Conservation (phyloP, 2,797 vertebrate species). For the Sebastes aleutianus region DNA sequence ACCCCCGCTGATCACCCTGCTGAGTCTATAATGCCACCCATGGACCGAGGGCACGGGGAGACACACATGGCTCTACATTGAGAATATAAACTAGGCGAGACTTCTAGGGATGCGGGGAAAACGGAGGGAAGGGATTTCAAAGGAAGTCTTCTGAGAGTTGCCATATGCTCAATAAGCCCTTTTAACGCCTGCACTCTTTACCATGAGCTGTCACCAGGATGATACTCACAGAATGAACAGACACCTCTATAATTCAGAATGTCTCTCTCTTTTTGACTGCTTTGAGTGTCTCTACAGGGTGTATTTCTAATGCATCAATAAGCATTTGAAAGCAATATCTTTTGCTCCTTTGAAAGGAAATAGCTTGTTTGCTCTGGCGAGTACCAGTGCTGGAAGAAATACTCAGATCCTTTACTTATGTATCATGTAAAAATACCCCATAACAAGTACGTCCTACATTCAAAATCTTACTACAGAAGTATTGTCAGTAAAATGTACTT, state of each 20-base stretch:
- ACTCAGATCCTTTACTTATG: neutral
- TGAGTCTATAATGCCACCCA: constrained; percentile 72
- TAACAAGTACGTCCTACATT: neutral
- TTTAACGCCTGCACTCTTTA: constrained; percentile 59
- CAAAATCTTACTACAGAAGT: neutral
- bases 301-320: constrained; percentile 18
- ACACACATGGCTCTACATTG: constrained; percentile 43
- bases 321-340: constrained; percentile 2
- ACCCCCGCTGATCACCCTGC: constrained; percentile 72
- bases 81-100: constrained; percentile 71
- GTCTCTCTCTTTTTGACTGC: constrained; percentile 7
- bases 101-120: constrained; percentile 36
- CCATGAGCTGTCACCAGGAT: constrained; percentile 46
- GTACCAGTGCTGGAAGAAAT: neutral
- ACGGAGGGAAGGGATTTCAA: constrained; percentile 54
- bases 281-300: neutral
- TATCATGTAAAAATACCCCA: no score
- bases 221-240: constrained; percentile 40
- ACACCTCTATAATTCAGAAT: constrained; percentile 27
- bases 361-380: neutral
- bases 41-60: constrained; percentile 57
- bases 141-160: constrained; percentile 63
- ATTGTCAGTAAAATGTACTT: neutral
- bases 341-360: constrained; percentile 6
- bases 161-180: constrained; percentile 67